Evolutionary conservation across 2,888 invertebrate genomes (phyloP), one percentile per base, ranked within the genome.

Genomic region (Orchestes rusci): DNA sequence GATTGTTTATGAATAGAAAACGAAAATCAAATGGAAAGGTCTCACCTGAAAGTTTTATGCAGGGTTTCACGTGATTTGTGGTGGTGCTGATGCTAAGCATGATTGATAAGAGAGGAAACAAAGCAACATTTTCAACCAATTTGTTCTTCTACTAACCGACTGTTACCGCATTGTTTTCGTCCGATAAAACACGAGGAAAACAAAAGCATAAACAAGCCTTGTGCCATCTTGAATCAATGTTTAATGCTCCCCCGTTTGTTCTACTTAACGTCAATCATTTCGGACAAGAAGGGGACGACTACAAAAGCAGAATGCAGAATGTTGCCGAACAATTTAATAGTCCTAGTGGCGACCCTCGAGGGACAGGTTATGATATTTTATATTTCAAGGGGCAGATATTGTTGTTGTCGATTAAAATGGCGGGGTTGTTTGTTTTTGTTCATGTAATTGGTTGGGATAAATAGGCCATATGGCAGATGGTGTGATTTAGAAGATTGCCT

Each of bases 231-330:
- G 23, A 36, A 36, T 36, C 36, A 36, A 36, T 36, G 12, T 23
- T 23, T 23, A 16, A 13, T 36, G 32, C 28, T 30, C 19, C n/a
- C n/a, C n/a, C n/a, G 29, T 32, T 39, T 34, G 47, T 35, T 39
- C 43, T 43, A 39, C 47, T 48, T 48, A 48, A 19, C 43, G 47
- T 48, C 47, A 48, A 43, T 48, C 47, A 48, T 46, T 18, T n/a
- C 36, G 19, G 30, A 16, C 45, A 40, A 17, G 40, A 45, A 45
- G 40, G 37, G 40, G 45, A 40, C 45, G 32, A 37, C 19, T n/a
- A 18, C 30, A 36, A 31, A 37, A 45, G 45, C 40, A 41, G 40
- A 36, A 45, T 32, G 27, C 27, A 39, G 36, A 45, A 45, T 40
- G 39, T 40, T 45, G 37, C 41, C 41, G 45, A 41, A 40, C 40